A percentile compares a stretch with the other conserved stretches of the same genome.
These are phyloP conservation scores for Labrus mixtus DNA, from an alignment of 2,113 vertebrate species.

Conservation along the genomic window DNA sequence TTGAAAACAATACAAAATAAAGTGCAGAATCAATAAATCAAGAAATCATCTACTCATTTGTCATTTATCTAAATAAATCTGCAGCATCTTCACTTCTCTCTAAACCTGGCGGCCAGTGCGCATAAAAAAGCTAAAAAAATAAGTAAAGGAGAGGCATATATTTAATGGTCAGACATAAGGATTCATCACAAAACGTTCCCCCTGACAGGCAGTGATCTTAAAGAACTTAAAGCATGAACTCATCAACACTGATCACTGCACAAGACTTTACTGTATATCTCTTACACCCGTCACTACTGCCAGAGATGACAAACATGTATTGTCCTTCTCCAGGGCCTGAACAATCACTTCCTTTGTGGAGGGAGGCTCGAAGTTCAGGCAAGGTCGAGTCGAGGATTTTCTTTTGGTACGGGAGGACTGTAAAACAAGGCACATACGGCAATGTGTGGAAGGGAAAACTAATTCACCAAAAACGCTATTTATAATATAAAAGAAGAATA, in stretches of 20 bases:
- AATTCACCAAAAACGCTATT: slow-evolving; percentile 35
- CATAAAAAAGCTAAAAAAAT: not conserved
- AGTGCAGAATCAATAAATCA: too few species aligned
- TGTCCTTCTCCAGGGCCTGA: slow-evolving; percentile 56
- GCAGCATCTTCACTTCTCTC: too few species aligned
- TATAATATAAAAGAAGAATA: slow-evolving; percentile 4
- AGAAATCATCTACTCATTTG: too few species aligned
- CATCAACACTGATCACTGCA: slow-evolving; percentile 36
- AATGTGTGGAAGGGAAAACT: slow-evolving; percentile 42
- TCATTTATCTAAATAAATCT: too few species aligned
- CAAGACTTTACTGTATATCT: slow-evolving; percentile 63
- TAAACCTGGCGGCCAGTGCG: too few species aligned
- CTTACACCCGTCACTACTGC: slow-evolving; percentile 17
- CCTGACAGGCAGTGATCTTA: slow-evolving; percentile 35
- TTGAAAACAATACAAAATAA: too few species aligned
- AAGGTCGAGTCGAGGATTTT: slow-evolving; percentile 70
- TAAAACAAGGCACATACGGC: slow-evolving; percentile 28
- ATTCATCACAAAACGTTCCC: slow-evolving; percentile 43
- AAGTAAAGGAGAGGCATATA: not conserved
- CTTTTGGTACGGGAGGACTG: slow-evolving; percentile 41
- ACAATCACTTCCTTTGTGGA: slow-evolving; percentile 68
- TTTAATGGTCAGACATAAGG: slow-evolving; percentile 1
- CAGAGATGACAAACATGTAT: slow-evolving; percentile 67
- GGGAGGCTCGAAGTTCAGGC: slow-evolving; percentile 44
- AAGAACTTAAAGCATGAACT: slow-evolving; percentile 40